Evolutionary conservation across 2,113 vertebrate genomes (phyloP), one percentile per base, ranked within the genome.

Genomic region (Tinamus guttatus): DNA sequence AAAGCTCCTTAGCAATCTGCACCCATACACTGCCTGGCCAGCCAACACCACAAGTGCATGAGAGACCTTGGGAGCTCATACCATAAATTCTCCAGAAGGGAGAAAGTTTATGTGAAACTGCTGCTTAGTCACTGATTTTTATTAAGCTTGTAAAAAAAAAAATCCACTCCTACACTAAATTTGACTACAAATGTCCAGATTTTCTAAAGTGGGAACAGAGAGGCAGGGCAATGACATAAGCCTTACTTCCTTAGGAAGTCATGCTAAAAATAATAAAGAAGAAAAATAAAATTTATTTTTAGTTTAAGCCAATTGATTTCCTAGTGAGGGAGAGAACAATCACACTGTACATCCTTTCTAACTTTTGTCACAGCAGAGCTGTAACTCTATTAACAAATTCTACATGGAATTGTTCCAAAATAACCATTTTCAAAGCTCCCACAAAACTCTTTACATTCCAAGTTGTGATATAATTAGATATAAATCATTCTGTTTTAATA

Each of bases 241-340:
- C 13, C n/a, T 78, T 80, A 92, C 73, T 94, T 96, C 89, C 86
- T 86, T 67, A 89, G 81, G 93, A 96, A 95, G 81, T 75, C 27
- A 71, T 8, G 68, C 60, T 86, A 89, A 87, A 96, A 89, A 89
- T 71, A 95, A 84, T 49, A 49, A 49, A 49, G 20, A 49, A 49
- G 47, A 74, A 32, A 70, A 88, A 74, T 40, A 36, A 38, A n/a
- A 83, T 80, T 91, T 89, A 74, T 90, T 95, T 58, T 77, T 84
- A 0, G 0, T 83, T 90, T 88, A 67, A 93, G 51, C 18, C 41
- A 92, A 86, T 27, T 71, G 56, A 86, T 60, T 95, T 87, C 76
- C 77, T 92, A 54, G 18, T 38, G 40, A 77, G 36, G 36, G 18
- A 86, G 78, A 91, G 49, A 93, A 91, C 68, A 85, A 77, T n/a